Conservation (phyloP, 2,113 vertebrate species). For the Zosterops japonicus region DNA sequence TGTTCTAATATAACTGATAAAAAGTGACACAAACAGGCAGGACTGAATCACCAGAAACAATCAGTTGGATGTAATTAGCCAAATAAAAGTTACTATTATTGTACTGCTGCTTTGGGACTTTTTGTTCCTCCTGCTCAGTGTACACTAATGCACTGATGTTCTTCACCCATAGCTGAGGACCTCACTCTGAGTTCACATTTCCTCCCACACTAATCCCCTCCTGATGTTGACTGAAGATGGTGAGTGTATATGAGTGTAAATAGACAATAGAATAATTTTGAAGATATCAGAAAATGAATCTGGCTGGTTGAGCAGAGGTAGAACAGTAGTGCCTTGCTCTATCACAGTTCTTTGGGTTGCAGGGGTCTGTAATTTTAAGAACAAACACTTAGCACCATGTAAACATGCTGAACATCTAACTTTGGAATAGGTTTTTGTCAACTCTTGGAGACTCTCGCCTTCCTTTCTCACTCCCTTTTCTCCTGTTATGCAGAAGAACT, state of each 20-base stretch:
- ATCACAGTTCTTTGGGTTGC: not conserved
- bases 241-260: rapidly evolving
- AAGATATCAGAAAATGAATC: not conserved
- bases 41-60: not conserved
- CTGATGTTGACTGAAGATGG: not conserved
- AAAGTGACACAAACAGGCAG: not conserved
- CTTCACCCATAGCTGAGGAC: not conserved
- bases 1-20: not conserved
- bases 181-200: not conserved
- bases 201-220: not conserved
- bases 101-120: not conserved
- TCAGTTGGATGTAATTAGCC: not conserved
- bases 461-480: not conserved
- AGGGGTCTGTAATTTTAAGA: not conserved
- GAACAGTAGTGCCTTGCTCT: not conserved
- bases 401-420: not conserved
- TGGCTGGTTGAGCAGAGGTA: not conserved
- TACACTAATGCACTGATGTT: not conserved
- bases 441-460: not conserved
- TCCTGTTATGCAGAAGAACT: not conserved
- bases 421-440: not conserved
- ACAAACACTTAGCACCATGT: not conserved
- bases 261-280: not conserved
- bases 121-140: not conserved
- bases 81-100: not conserved